Percentiles rank a stretch among this genome's conserved stretches.
phyloP scores from a whole-genome alignment of 2,888 invertebrate genomes.

The Arctia plantaginis region DNA sequence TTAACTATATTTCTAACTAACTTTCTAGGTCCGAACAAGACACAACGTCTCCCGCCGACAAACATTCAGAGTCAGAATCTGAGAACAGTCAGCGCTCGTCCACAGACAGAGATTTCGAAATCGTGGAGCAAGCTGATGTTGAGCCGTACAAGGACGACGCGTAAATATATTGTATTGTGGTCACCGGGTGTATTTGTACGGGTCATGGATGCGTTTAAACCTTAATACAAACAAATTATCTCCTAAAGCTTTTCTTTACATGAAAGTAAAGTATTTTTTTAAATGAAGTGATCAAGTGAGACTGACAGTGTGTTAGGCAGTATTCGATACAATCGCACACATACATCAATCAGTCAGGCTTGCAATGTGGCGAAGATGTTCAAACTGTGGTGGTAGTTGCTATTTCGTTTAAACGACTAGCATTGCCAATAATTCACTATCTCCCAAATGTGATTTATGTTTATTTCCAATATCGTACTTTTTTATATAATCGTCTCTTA shows the following conservation, averaged over 20 bases:
- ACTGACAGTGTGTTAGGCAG: not conserved
- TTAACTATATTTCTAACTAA: not conserved
- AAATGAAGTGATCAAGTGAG: not conserved
- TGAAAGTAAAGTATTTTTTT: not conserved
- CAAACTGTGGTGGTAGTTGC: not conserved
- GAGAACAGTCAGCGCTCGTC: conserved; percentile 93
- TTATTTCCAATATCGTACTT: not conserved
- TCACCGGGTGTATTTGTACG: conserved; percentile 39
- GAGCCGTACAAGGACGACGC: conserved; percentile 70
- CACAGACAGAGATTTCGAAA: conserved; percentile 95
- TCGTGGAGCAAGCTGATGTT: conserved; percentile 91
- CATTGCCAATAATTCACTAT: not conserved
- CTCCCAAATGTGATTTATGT: not conserved
- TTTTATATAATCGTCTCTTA: not conserved
- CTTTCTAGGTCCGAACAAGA: conserved; percentile 49
- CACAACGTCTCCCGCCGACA: conserved; percentile 59
- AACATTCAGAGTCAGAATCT: conserved; percentile 92
- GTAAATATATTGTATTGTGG: conserved; percentile 24
- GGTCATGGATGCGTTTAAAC: not conserved
- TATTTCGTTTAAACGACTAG: not conserved
- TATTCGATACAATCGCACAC: not conserved
- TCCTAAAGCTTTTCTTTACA: not conserved
- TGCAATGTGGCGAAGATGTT: not conserved
- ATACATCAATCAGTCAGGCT: not conserved
- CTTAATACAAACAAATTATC: not conserved